Evolutionary conservation across 1,140 invertebrate species (phyloP).

Genomic region (Pseudomyrmex pallidus): DNA sequence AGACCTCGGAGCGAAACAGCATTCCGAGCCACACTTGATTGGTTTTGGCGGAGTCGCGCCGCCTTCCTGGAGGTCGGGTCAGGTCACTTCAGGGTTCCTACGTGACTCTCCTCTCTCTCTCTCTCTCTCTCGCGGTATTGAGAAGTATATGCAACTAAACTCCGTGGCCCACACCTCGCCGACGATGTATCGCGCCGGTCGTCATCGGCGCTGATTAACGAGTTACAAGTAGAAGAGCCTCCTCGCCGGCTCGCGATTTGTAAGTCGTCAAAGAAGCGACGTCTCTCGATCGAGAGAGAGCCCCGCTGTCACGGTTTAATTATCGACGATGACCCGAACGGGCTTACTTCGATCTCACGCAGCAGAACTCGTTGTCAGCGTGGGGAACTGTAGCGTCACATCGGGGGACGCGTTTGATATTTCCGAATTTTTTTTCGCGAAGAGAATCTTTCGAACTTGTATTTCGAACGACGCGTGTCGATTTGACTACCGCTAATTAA

Average conservation of each 20-base stretch:
- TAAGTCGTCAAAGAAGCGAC: constrained; percentile 14
- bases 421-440: too few relatives aligned
- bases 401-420: too few relatives aligned
- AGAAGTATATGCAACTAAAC: constrained; percentile 35
- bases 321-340: constrained; percentile 37
- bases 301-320: constrained; percentile 43
- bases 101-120: constrained; percentile 56
- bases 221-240: constrained; percentile 47
- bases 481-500: constrained; percentile 44
- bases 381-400: constrained; percentile 24
- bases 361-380: constrained; percentile 25
- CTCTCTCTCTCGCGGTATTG: constrained; percentile 15
- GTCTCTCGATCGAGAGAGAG: constrained; percentile 11
- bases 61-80: constrained; percentile 71
- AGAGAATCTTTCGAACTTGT: too few relatives aligned
- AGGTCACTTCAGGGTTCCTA: constrained; percentile 65
- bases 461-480: background rate
- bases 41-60: constrained; percentile 75
- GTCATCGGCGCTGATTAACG: constrained; percentile 58
- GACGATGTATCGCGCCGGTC: constrained; percentile 32
- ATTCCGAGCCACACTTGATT: constrained; percentile 78
- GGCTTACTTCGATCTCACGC: constrained; percentile 4
- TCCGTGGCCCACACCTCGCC: constrained; percentile 36
- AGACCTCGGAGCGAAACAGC: constrained; percentile 73
- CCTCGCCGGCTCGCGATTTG: constrained; percentile 38